Base-by-base conservation (phyloP, 2,888 invertebrate genomes). In the Callinectes sapidus region DNA sequence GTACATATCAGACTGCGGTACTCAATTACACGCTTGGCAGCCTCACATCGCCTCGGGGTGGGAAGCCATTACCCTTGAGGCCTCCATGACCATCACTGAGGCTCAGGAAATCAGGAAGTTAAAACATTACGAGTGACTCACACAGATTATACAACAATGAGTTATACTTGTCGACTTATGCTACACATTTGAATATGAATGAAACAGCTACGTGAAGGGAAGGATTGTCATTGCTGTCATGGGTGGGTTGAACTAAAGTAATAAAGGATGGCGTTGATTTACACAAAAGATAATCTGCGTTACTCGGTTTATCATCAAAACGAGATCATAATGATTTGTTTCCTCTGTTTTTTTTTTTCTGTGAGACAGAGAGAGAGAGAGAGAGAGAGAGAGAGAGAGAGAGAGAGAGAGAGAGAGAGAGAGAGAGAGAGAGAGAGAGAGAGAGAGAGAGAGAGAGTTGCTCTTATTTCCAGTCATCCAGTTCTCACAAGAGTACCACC, bases 1-100 rank as follows among this genome's bases (percentile, higher is more conserved):
- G 13, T 28, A 77, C 71, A 77, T 28, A n/a, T 71, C 18, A 71
- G 6, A 28, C 71, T 28, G 71, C 28, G 28, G 13, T 10, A 32
- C 71, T 77, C 71, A 77, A 77, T 77, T 77, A 77, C n/a, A 77
- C 71, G 71, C 71, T 77, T 77, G 71, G 71, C 71, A 77, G 71
- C 71, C 71, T 28, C 71, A 13, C 71, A 23, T 28, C 71, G 71
- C 71, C n/a, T n/a, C 8, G 32, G 71, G n/a, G 71, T 77, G n/a
- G 71, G 71, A 77, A 6, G 71, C 23, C 32, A n/a, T n/a, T 77
- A 28, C n/a, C 71, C 28, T 77, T n/a, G 28, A n/a, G 28, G 71
- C 71, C 71, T 28, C 28, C 13, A 13, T 77, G 71, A 28, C 71
- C 71, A 10, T 77, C 28, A 77, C 13, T 77, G 71, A 28, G 28